Evolutionary conservation across 2,797 vertebrate genomes (phyloP).

Genomic region (Rhynchotus rufescens): DNA sequence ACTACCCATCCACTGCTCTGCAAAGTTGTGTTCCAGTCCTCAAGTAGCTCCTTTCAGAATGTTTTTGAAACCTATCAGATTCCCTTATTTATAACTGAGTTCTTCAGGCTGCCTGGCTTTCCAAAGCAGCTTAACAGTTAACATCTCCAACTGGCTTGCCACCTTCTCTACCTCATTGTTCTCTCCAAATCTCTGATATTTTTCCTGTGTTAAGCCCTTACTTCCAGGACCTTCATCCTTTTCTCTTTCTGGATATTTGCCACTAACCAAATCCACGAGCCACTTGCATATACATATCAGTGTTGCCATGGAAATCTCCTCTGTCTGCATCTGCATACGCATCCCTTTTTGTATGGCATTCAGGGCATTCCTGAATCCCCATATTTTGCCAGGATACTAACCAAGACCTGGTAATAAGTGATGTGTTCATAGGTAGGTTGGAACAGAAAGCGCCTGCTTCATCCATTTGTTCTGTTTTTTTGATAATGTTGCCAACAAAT

Average conservation of each 20-base stretch:
- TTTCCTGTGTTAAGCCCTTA: neutral
- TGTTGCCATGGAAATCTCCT: conserved; percentile 34
- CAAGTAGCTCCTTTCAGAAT: neutral
- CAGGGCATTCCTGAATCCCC: neutral
- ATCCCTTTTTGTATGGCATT: neutral
- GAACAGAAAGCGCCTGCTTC: neutral
- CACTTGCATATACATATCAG: neutral
- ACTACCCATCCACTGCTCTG: neutral
- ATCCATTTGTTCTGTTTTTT: neutral
- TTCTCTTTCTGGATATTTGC: neutral
- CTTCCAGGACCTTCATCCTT: neutral
- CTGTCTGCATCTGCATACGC: neutral
- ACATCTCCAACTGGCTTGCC: neutral
- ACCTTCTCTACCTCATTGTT: neutral
- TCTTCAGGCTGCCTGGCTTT: neutral
- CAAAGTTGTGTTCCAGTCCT: neutral
- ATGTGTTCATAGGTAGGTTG: neutral
- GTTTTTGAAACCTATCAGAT: neutral
- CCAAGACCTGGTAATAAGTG: neutral
- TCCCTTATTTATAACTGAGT: neutral
- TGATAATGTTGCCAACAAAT: neutral
- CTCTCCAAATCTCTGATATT: neutral
- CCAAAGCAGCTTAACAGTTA: neutral
- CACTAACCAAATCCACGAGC: neutral
- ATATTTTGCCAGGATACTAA: neutral